Evolutionary conservation across 2,888 invertebrate genomes (phyloP).

Genomic region (Idaea aversata): DNA sequence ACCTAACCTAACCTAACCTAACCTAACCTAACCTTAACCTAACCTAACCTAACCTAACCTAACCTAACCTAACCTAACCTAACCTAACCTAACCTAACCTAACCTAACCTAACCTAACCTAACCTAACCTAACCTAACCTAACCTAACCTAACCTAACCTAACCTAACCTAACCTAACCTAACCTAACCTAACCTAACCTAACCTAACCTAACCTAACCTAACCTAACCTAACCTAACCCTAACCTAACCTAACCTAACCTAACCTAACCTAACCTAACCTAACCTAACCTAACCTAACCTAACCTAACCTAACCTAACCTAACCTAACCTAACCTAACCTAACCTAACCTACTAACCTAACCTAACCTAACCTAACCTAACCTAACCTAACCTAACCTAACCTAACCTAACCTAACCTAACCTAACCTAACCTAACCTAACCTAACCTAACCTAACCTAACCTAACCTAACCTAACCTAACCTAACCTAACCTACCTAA

Average conservation of each 20-base stretch:
- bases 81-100: conserved; percentile 17
- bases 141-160: conserved; percentile 17
- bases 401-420: conserved; percentile 19
- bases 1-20: conserved; percentile 17
- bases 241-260: conserved; percentile 14
- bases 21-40: conserved; percentile 13
- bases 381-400: conserved; percentile 16
- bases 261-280: conserved; percentile 9
- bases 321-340: conserved; percentile 16
- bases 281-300: conserved; percentile 3
- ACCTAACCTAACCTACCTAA: conserved; percentile 14
- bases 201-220: conserved; percentile 20
- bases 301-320: conserved; percentile 17
- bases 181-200: conserved; percentile 21
- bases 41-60: conserved; percentile 16
- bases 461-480: conserved; percentile 14
- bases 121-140: conserved; percentile 17
- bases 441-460: conserved; percentile 14
- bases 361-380: no score
- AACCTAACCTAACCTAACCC: conserved; percentile 25
- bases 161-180: conserved; percentile 18
- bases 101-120: conserved; percentile 17
- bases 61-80: conserved; percentile 17
- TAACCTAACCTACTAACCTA: conserved; percentile 11
- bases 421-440: conserved; percentile 17